These are phyloP conservation scores for Planiliza haematocheilus DNA, from an alignment of 2,113 vertebrate genomes.

Conservation along the genomic window DNA sequence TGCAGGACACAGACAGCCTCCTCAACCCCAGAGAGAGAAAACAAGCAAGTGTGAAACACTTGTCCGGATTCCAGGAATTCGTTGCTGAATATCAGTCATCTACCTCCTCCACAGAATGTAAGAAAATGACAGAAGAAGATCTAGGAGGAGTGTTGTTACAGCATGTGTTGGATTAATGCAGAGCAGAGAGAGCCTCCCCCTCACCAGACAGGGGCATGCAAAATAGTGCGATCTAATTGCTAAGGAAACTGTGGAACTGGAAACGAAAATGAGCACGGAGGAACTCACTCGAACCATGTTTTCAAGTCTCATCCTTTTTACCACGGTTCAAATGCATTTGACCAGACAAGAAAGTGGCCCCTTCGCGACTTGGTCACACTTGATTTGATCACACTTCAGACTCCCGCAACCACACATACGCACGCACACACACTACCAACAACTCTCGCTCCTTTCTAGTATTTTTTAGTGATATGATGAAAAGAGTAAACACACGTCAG, in stretches of 20 bases:
- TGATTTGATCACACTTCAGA: constrained; percentile 15
- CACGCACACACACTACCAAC: background rate
- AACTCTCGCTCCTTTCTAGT: constrained; percentile 1
- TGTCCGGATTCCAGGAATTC: constrained; percentile 66
- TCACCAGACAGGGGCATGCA: constrained; percentile 51
- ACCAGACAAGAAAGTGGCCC: background rate
- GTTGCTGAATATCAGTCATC: constrained; percentile 64
- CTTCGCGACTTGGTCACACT: background rate
- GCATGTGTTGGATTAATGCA: constrained; percentile 56
- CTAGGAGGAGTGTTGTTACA: constrained; percentile 47
- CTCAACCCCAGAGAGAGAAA: constrained; percentile 47
- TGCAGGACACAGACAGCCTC: constrained; percentile 35
- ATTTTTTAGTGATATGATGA: background rate
- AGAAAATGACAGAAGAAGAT: constrained; percentile 61
- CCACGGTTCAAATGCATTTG: constrained; percentile 14
- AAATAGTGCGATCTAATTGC: constrained; percentile 33
- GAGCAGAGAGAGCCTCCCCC: constrained; percentile 58
- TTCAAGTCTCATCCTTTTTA: constrained; percentile 2
- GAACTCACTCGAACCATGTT: constrained; percentile 4
- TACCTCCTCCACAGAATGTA: constrained; percentile 59
- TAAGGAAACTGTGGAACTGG: constrained; percentile 8
- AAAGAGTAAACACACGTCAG: background rate
- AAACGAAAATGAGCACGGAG: constrained; percentile 20
- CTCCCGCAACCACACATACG: background rate
- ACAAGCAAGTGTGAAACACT: constrained; percentile 55